Percentiles rank a stretch among this genome's conserved stretches.
phyloP scores from a whole-genome alignment of 2,113 vertebrate genomes.

The Litocranius walleri region DNA sequence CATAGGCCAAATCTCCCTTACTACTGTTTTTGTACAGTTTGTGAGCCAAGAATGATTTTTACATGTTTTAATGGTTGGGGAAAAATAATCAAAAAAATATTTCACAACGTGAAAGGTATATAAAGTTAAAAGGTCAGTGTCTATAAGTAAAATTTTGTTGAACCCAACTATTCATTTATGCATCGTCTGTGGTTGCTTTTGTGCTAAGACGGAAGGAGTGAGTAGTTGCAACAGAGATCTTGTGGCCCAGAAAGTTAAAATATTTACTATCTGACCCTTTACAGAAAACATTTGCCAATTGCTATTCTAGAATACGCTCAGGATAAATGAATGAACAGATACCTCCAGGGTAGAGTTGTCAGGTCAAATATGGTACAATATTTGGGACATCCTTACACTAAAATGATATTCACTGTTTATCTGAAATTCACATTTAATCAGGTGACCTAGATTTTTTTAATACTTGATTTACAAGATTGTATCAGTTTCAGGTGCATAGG shows the following conservation, averaged over 20 bases:
- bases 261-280: background rate
- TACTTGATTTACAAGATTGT: background rate
- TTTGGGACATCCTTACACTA: background rate
- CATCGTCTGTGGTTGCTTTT: background rate
- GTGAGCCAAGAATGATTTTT: background rate
- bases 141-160: background rate
- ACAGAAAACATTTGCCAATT: background rate
- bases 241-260: background rate
- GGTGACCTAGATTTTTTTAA: background rate
- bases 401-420: background rate
- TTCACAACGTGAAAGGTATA: background rate
- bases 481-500: background rate
- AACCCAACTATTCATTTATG: background rate
- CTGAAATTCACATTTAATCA: background rate
- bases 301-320: background rate
- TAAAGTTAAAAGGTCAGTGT: background rate
- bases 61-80: background rate
- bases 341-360: background rate
- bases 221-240: background rate
- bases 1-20: background rate
- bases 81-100: background rate
- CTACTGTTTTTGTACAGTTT: background rate
- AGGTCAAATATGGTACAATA: background rate
- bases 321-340: background rate
- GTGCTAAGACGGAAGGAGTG: background rate